These are phyloP conservation scores for Pemphredon lugubris DNA, from an alignment of 2,888 invertebrate genomes.

Conservation along the genomic window DNA sequence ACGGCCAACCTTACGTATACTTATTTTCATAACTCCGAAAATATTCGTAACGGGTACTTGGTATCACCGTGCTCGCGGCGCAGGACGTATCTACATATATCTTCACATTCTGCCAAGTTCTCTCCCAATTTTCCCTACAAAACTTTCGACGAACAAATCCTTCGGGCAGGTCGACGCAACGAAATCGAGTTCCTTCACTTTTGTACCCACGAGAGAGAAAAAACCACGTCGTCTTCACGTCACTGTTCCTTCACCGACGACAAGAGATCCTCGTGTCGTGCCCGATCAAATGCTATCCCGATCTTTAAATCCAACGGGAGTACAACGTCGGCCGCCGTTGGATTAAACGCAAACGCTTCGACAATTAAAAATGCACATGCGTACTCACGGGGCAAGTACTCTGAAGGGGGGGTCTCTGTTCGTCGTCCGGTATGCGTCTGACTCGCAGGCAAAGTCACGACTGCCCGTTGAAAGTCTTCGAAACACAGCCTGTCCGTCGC, in stretches of 20 bases:
- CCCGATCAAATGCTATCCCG: no score
- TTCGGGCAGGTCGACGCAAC: neutral
- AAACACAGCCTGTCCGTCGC: conserved; percentile 44
- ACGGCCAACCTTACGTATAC: no score
- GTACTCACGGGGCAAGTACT: conserved; percentile 61
- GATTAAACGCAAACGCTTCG: no score
- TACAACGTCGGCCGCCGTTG: no score
- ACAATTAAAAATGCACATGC: conserved; percentile 52
- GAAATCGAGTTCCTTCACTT: conserved; percentile 15
- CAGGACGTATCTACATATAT: neutral
- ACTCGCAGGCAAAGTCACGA: conserved; percentile 79
- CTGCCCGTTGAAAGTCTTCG: conserved; percentile 67
- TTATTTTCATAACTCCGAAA: neutral
- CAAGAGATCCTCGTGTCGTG: no score
- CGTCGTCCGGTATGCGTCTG: conserved; percentile 71
- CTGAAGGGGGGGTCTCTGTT: conserved; percentile 56
- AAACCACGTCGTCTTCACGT: conserved; percentile 29
- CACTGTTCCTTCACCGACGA: conserved; percentile 42
- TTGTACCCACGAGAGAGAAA: neutral
- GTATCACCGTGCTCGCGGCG: no score
- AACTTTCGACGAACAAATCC: neutral
- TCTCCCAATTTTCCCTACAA: neutral
- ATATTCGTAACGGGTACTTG: no score
- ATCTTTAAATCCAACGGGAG: no score
- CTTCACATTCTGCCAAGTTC: neutral